A percentile compares a stretch with the other conserved stretches of the same genome.
These are phyloP conservation scores for Erpobdella octoculata DNA, from an alignment of 2,888 invertebrate species.

Conservation along the genomic window DNA sequence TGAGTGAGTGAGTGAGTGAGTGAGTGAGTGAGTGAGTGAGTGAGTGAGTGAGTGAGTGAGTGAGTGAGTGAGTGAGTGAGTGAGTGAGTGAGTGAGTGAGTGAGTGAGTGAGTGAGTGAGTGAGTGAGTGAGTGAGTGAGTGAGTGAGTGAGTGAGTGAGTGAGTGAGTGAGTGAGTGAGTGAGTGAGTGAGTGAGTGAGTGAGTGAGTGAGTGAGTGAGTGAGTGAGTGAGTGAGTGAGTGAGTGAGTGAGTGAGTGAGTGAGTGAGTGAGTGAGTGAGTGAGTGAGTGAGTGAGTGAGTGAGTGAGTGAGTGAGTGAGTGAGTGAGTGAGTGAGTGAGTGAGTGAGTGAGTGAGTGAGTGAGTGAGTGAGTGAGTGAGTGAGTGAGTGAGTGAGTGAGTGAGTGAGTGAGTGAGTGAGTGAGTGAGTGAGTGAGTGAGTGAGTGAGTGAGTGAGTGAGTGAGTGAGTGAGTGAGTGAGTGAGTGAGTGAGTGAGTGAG, in stretches of 20 bases:
- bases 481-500: conserved; percentile 18
- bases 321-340: conserved; percentile 11
- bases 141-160: neutral
- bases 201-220: neutral
- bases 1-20: neutral
- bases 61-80: neutral
- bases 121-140: neutral
- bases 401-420: conserved; percentile 15
- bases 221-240: neutral
- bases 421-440: conserved; percentile 10
- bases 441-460: conserved; percentile 18
- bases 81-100: neutral
- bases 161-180: neutral
- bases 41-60: neutral
- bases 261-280: conserved; percentile 7
- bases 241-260: conserved; percentile 9
- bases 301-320: neutral
- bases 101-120: neutral
- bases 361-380: conserved; percentile 17
- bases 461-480: conserved; percentile 18
- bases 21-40: neutral
- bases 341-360: conserved; percentile 17
- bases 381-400: conserved; percentile 17
- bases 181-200: neutral
- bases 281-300: conserved; percentile 12